Conservation (phyloP, 2,113 vertebrate genomes). For the Abramis brama region DNA sequence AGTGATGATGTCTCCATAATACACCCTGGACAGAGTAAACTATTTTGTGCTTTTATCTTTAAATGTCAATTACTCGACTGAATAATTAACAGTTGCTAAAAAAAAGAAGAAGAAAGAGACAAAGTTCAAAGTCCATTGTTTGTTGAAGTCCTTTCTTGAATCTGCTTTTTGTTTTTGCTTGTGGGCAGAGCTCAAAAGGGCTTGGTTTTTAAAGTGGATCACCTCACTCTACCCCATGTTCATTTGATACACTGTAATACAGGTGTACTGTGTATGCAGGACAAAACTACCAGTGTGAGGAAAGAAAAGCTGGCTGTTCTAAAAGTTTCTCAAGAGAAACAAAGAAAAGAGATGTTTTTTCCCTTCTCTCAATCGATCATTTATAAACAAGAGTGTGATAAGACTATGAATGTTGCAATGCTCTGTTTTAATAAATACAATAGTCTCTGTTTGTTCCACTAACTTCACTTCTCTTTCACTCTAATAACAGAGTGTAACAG, state of each 20-base stretch:
- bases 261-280: slow-evolving; percentile 41
- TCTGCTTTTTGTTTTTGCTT: slow-evolving; percentile 24
- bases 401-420: slow-evolving; percentile 19
- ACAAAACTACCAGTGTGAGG: slow-evolving; percentile 53
- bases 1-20: not conserved
- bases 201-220: slow-evolving; percentile 17
- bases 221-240: slow-evolving; percentile 29
- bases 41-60: not conserved
- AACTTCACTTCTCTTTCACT: not conserved
- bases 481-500: not conserved
- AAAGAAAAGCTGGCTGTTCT: slow-evolving; percentile 40
- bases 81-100: not conserved
- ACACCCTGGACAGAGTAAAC: not conserved
- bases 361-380: slow-evolving; percentile 19
- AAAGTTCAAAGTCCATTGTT: slow-evolving; percentile 8
- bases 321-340: slow-evolving; percentile 44
- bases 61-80: not conserved
- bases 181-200: not conserved
- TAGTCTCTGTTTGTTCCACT: not conserved
- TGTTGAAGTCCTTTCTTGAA: slow-evolving; percentile 25
- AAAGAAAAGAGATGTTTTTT: slow-evolving; percentile 10
- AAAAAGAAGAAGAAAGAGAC: not conserved
- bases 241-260: slow-evolving; percentile 51
- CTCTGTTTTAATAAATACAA: slow-evolving; percentile 25
- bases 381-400: slow-evolving; percentile 25